Conservation (phyloP, 2,888 invertebrate species). For the Achlya flavicornis region DNA sequence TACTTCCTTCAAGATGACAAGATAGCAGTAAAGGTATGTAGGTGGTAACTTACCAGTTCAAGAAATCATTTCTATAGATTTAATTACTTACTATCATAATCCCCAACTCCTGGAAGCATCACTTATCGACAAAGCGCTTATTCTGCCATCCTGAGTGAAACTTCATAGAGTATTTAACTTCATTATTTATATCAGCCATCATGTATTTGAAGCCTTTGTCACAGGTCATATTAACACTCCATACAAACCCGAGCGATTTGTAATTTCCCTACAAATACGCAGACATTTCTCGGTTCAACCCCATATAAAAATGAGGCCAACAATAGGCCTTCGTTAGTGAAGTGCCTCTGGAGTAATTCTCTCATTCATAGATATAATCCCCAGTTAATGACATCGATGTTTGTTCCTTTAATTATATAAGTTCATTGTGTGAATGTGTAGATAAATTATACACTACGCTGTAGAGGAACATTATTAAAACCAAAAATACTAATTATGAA, state of each 20-base stretch:
- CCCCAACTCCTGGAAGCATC: background rate
- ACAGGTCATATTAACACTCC: background rate
- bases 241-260: conserved; percentile 19
- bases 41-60: background rate
- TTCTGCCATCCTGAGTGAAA: background rate
- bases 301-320: conserved; percentile 16
- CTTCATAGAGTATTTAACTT: background rate
- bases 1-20: conserved; percentile 93
- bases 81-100: background rate
- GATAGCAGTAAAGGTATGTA: conserved; percentile 86
- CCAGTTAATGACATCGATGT: conserved; percentile 26
- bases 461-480: background rate
- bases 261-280: conserved; percentile 16
- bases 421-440: conserved; percentile 14
- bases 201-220: conserved; percentile 14
- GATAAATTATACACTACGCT: background rate
- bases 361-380: conserved; percentile 21
- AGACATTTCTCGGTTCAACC: conserved; percentile 15
- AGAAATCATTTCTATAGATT: background rate
- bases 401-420: conserved; percentile 16
- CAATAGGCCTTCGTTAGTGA: conserved; percentile 20
- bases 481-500: background rate
- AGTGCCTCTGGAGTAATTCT: conserved; percentile 15
- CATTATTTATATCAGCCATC: background rate
- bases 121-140: background rate